Conservation (phyloP, 2,888 invertebrate species). For the Gibbula magus region DNA sequence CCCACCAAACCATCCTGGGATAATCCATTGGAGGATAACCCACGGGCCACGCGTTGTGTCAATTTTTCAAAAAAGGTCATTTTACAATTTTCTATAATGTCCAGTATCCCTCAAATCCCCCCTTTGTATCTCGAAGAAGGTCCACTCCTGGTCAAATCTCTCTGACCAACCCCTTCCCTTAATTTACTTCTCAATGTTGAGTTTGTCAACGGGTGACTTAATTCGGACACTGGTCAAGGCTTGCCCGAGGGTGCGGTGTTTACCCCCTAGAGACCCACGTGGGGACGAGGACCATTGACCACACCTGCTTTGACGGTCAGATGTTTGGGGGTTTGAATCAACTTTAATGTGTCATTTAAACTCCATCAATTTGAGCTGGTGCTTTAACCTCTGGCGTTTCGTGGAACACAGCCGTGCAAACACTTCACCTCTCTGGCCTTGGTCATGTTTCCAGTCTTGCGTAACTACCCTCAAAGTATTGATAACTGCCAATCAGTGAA, state of each 20-base stretch:
- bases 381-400: no score
- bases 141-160: not conserved
- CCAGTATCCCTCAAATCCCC: not conserved
- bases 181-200: constrained; percentile 17
- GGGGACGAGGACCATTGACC: constrained; percentile 8
- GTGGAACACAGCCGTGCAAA: no score
- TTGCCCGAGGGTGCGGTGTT: not conserved
- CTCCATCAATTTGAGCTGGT: not conserved
- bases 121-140: not conserved
- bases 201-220: not conserved
- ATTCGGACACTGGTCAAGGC: not conserved
- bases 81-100: not conserved
- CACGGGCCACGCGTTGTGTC: constrained; percentile 12
- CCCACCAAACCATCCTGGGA: not conserved
- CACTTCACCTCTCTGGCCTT: no score
- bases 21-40: not conserved
- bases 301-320: not conserved
- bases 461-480: no score
- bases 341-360: constrained; percentile 1
- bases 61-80: not conserved
- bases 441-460: no score
- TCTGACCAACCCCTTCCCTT: not conserved
- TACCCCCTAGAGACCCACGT: not conserved
- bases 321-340: not conserved
- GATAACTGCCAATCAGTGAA: no score